These are phyloP conservation scores for Melikaiella ostensackeni DNA, from an alignment of 2,888 invertebrate species.

Conservation along the genomic window DNA sequence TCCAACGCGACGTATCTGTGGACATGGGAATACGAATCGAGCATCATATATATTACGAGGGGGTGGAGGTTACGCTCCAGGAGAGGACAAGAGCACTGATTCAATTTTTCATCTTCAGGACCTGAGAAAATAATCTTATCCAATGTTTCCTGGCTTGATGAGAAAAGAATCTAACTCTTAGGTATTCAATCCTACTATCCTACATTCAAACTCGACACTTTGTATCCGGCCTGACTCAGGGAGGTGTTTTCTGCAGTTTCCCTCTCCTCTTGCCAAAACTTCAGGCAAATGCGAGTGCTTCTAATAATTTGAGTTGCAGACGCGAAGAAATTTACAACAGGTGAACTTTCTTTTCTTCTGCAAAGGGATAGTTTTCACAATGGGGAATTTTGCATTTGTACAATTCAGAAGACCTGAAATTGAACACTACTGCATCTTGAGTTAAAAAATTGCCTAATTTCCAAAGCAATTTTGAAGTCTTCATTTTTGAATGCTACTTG, in stretches of 20 bases:
- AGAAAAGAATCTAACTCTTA: background rate
- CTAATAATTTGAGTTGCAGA: no score
- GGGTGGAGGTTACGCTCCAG: background rate
- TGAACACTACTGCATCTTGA: no score
- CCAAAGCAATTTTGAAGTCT: no score
- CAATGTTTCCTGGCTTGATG: background rate
- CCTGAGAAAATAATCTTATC: background rate
- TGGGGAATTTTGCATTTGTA: no score
- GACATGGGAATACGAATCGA: background rate
- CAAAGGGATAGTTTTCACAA: no score
- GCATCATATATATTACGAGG: background rate
- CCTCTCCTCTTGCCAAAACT: background rate
- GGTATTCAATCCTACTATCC: background rate
- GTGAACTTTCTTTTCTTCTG: no score
- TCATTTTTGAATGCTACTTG: no score
- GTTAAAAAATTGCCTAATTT: no score
- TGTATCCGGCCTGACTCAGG: rapidly evolving
- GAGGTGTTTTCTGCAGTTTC: background rate
- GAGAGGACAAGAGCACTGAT: background rate
- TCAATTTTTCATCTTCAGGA: background rate
- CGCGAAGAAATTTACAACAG: no score
- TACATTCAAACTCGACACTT: background rate
- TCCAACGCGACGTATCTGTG: slow-evolving; percentile 3
- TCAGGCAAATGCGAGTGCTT: background rate
- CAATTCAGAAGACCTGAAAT: no score